These are phyloP conservation scores for Calliopum simillimum DNA, from an alignment of 2,888 invertebrate genomes.

Conservation along the genomic window DNA sequence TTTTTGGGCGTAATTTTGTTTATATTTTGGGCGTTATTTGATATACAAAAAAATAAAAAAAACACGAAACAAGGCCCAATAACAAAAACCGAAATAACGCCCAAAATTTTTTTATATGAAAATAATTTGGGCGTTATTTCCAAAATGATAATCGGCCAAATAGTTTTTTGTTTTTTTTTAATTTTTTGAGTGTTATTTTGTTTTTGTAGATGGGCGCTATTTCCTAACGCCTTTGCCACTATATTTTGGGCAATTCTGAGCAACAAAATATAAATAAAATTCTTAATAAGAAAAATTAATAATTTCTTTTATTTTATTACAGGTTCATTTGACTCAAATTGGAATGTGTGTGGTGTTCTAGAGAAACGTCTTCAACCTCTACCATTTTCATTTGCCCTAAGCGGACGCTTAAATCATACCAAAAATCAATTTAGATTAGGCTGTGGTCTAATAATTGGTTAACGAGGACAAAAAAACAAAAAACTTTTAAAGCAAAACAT, in stretches of 20 bases:
- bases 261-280: background rate
- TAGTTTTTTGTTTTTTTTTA: no score
- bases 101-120: no score
- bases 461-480: slow-evolving; percentile 58
- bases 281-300: background rate
- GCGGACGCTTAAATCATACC: slow-evolving; percentile 91
- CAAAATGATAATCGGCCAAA: no score
- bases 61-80: no score
- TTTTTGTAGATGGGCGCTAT: no score
- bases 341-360: slow-evolving; percentile 92
- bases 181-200: no score
- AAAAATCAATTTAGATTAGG: slow-evolving; percentile 95
- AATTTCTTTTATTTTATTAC: slow-evolving; percentile 54
- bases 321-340: slow-evolving; percentile 94
- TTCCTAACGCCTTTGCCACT: no score
- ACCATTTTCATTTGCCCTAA: slow-evolving; percentile 93
- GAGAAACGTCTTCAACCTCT: slow-evolving; percentile 94
- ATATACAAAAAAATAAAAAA: no score
- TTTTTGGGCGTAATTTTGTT: no score
- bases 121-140: no score
- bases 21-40: no score
- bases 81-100: no score
- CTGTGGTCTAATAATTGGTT: slow-evolving; percentile 94
- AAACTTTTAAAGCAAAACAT: slow-evolving; percentile 1
- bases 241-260: background rate